These are phyloP conservation scores for Montipora cactus DNA, from an alignment of 64 coral and sea anemone genomes.

Conservation along the genomic window DNA sequence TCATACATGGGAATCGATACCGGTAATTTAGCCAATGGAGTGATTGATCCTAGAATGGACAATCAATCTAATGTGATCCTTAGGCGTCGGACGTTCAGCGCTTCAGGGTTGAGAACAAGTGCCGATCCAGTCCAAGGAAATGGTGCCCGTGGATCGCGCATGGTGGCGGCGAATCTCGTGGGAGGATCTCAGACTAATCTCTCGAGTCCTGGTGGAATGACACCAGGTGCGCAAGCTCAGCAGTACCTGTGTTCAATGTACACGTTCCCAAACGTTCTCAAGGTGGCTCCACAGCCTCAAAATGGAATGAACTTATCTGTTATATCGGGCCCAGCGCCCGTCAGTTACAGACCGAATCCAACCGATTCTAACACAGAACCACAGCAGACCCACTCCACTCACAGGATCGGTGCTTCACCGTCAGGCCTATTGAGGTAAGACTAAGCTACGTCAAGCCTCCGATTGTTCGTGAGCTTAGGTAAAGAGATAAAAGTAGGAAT, in stretches of 20 bases:
- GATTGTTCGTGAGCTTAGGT: not conserved
- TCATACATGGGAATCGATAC: not conserved
- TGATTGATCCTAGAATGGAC: constrained; percentile 61
- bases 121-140: constrained; percentile 39
- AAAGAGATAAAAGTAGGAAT: too few relatives aligned
- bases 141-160: constrained; percentile 63
- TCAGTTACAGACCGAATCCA: constrained; percentile 64
- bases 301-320: constrained; percentile 84
- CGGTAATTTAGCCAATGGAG: not conserved
- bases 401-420: not conserved
- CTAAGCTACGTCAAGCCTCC: too few relatives aligned
- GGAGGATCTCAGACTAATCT: constrained; percentile 81
- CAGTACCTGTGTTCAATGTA: constrained; percentile 92
- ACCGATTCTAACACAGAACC: not conserved
- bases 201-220: constrained; percentile 52
- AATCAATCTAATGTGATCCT: constrained; percentile 58
- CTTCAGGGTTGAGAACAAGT: constrained; percentile 53
- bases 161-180: constrained; percentile 4
- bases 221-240: constrained; percentile 49
- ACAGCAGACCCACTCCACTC: constrained; percentile 1
- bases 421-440: constrained; percentile 11
- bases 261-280: constrained; percentile 73
- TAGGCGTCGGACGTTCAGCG: constrained; percentile 89
- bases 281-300: constrained; percentile 84
- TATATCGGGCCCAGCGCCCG: constrained; percentile 94